phyloP scores from a whole-genome alignment of 2,888 invertebrate species.

The Anagyrus pseudococci region DNA sequence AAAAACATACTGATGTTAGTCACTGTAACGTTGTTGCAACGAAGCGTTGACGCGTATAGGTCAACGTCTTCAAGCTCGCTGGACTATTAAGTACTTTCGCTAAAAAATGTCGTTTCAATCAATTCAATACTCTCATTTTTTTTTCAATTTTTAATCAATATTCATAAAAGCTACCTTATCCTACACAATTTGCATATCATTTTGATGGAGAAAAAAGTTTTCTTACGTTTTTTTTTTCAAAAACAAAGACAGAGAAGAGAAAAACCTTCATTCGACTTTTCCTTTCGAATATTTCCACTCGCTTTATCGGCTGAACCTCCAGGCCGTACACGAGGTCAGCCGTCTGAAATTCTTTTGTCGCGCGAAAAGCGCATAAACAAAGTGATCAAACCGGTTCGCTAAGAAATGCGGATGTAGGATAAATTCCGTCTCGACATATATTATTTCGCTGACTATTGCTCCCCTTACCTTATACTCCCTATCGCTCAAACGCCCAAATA shows the following conservation, averaged over 20 bases:
- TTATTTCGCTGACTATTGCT: not conserved
- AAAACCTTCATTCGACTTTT: not conserved
- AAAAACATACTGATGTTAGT: too few species aligned
- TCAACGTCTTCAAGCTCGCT: too few species aligned
- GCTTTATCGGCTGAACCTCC: not conserved
- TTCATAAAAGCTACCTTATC: not conserved
- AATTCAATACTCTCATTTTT: too few species aligned
- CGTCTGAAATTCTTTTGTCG: not conserved
- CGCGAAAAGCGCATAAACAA: not conserved
- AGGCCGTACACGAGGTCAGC: not conserved
- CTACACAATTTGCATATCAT: too few species aligned
- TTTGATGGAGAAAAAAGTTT: not conserved
- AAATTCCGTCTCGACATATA: not conserved
- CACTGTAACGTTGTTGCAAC: too few species aligned
- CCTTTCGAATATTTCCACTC: not conserved
- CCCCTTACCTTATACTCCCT: not conserved
- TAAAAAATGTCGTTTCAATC: too few species aligned
- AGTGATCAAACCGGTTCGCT: conserved; percentile 10
- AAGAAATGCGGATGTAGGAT: not conserved
- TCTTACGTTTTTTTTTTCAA: not conserved
- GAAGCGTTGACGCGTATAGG: too few species aligned
- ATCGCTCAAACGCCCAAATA: not conserved
- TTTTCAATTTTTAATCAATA: too few species aligned
- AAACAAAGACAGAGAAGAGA: not conserved
- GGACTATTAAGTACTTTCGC: too few species aligned